Percentiles rank a stretch among this genome's conserved stretches.
These are phyloP conservation scores for Brachyptera risi DNA, from an alignment of 2,888 invertebrate species.

Conservation along the genomic window DNA sequence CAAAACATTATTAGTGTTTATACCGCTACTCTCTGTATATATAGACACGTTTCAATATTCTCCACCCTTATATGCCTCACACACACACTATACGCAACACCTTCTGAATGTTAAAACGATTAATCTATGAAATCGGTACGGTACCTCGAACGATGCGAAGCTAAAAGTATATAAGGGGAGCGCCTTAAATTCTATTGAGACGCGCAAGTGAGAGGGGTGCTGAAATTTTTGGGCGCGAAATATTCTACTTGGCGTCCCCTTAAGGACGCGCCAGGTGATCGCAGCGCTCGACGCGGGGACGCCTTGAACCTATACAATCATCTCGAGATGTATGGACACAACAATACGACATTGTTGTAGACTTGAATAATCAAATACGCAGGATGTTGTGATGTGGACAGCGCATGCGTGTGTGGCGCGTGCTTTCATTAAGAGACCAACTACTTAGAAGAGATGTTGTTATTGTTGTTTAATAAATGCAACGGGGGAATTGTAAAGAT, in stretches of 20 bases:
- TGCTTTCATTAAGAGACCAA: neutral
- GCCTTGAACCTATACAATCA: neutral
- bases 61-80: no score
- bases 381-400: neutral
- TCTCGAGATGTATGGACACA: neutral
- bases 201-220: neutral
- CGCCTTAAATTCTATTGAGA: neutral
- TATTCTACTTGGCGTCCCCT: slow-evolving; percentile 4
- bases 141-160: no score
- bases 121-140: no score
- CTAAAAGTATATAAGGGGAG: no score
- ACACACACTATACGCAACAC: no score
- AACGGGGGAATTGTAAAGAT: no score
- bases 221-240: slow-evolving; percentile 4
- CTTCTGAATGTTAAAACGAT: no score
- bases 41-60: no score
- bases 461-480: no score
- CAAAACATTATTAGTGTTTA: no score
- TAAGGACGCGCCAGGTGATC: neutral
- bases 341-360: neutral
- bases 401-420: neutral
- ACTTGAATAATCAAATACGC: neutral
- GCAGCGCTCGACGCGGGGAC: neutral
- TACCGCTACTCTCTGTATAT: no score
- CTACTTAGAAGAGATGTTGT: no score